Evolutionary conservation across 2,888 invertebrate genomes (phyloP).

Genomic region (Beris chalybata): DNA sequence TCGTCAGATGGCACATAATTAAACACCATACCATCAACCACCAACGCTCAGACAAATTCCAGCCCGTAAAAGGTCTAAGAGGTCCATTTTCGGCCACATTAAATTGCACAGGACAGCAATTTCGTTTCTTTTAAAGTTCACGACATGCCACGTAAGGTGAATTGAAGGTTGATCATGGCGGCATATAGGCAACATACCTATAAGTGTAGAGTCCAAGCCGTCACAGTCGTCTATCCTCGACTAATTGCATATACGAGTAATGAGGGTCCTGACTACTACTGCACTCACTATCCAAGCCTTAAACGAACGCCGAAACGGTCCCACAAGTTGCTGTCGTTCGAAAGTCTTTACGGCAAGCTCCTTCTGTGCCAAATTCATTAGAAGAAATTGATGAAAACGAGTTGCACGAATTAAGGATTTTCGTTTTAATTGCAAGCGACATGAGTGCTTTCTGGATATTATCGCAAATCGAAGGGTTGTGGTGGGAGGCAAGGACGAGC

Average conservation of each 20-base stretch:
- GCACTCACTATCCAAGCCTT: too few relatives aligned
- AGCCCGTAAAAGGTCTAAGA: conserved; percentile 14
- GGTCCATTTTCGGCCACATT: background rate
- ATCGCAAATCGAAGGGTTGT: too few relatives aligned
- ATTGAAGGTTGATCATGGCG: conserved; percentile 20
- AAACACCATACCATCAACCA: conserved; percentile 15
- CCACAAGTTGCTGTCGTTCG: background rate
- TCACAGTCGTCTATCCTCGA: conserved; percentile 15
- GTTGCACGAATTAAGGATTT: too few relatives aligned
- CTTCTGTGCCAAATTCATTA: background rate
- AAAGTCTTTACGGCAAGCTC: background rate
- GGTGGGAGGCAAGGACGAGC: too few relatives aligned
- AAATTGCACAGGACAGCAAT: conserved; percentile 18
- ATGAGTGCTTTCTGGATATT: too few relatives aligned
- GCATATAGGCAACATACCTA: conserved; percentile 9
- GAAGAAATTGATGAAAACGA: too few relatives aligned
- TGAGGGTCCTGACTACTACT: background rate
- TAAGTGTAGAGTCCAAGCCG: conserved; percentile 9
- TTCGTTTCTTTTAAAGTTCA: background rate
- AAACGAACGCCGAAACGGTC: too few relatives aligned
- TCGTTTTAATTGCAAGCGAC: too few relatives aligned
- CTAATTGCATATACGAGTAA: conserved; percentile 19
- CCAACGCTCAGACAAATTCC: conserved; percentile 2
- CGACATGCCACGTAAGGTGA: conserved; percentile 12
- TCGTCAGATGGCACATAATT: conserved; percentile 27